phyloP scores from a whole-genome alignment of 2,797 vertebrate genomes.

The Siniperca undulata region DNA sequence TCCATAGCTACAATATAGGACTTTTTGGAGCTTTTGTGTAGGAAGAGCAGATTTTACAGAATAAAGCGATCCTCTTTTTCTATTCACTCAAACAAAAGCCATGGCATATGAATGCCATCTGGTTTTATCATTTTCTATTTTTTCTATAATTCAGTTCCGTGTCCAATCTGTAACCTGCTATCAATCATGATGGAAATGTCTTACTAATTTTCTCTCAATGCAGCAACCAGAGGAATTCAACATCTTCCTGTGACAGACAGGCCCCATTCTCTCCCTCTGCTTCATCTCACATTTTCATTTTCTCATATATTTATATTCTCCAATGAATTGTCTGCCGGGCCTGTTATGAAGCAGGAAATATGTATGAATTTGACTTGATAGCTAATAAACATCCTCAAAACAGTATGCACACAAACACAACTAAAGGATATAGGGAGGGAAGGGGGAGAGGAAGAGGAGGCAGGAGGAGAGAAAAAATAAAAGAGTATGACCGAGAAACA shows the following conservation, averaged over 20 bases:
- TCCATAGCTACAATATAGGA: neutral
- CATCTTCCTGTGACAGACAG: slow-evolving; percentile 45
- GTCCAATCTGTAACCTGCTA: slow-evolving; percentile 36
- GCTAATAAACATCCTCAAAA: slow-evolving; percentile 59
- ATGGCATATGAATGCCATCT: slow-evolving; percentile 22
- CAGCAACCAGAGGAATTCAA: slow-evolving; percentile 31
- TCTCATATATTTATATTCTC: slow-evolving; percentile 45
- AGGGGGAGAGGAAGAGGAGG: neutral
- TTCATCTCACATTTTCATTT: slow-evolving; percentile 49
- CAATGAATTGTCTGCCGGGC: slow-evolving; percentile 44
- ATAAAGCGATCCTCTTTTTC: neutral
- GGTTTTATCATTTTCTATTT: slow-evolving; percentile 13
- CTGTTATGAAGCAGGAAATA: slow-evolving; percentile 61
- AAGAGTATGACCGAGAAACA: neutral
- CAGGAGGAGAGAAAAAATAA: neutral
- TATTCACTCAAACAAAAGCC: slow-evolving; percentile 27
- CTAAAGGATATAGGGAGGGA: neutral
- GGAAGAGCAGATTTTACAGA: slow-evolving; percentile 16
- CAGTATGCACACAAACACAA: slow-evolving; percentile 28
- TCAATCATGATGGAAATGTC: slow-evolving; percentile 49
- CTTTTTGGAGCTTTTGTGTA: slow-evolving; percentile 4
- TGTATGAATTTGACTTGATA: slow-evolving; percentile 61
- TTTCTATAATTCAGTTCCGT: slow-evolving; percentile 35
- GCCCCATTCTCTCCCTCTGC: slow-evolving; percentile 23
- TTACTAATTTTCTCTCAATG: slow-evolving; percentile 52